Conservation (phyloP, 2,888 invertebrate species). For the Amphipoea oculea region DNA sequence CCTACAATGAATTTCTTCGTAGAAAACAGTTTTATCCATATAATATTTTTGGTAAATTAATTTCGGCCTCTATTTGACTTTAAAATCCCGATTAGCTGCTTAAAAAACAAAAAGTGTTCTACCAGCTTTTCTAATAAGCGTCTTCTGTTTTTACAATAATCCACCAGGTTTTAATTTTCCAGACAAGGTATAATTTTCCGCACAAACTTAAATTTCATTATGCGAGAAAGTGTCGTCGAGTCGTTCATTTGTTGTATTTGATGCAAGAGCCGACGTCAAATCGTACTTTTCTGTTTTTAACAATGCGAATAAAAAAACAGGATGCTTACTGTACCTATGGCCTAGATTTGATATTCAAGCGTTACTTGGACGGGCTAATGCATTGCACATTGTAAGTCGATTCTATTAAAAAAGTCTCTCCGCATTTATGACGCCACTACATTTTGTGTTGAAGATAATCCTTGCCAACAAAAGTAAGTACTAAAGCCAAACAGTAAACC, state of each 20-base stretch:
- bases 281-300: neutral
- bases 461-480: conserved; percentile 36
- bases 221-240: neutral
- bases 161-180: neutral
- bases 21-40: no score
- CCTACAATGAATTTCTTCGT: no score
- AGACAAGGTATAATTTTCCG: neutral
- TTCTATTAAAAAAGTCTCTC: neutral
- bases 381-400: neutral
- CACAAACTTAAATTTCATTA: neutral
- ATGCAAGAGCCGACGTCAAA: neutral
- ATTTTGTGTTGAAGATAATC: conserved; percentile 12
- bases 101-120: neutral
- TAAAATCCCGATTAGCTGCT: neutral
- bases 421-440: neutral
- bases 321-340: neutral
- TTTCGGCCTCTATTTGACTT: neutral
- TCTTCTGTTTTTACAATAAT: neutral
- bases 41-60: neutral
- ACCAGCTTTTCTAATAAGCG: neutral
- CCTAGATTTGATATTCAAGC: conserved; percentile 14
- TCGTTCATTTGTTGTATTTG: conserved; percentile 19
- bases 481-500: conserved; percentile 7
- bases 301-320: neutral
- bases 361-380: neutral